These are phyloP conservation scores for Leucozona laternaria DNA, from an alignment of 2,888 invertebrate species.

Conservation along the genomic window DNA sequence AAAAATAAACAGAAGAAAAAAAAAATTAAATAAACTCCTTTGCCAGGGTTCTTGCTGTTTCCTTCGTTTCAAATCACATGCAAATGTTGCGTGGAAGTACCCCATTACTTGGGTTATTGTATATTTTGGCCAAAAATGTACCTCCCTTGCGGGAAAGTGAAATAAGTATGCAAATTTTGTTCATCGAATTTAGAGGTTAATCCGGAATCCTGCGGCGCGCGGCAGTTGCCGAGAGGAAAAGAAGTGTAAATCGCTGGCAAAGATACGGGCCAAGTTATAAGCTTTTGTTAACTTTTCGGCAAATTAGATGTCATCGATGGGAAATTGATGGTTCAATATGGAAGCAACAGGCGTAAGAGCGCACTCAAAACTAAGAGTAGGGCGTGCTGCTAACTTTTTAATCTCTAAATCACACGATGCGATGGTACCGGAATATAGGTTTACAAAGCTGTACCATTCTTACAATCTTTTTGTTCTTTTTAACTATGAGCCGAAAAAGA, in stretches of 20 bases:
- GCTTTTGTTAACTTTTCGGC: slow-evolving; percentile 72
- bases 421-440: neutral
- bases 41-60: slow-evolving; percentile 8
- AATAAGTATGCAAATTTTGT: slow-evolving; percentile 69
- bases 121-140: slow-evolving; percentile 31
- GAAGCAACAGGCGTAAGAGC: slow-evolving; percentile 57
- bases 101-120: slow-evolving; percentile 61
- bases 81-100: slow-evolving; percentile 60
- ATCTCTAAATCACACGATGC: slow-evolving; percentile 41
- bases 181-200: slow-evolving; percentile 57
- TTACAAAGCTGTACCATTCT: neutral
- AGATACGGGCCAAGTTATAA: slow-evolving; percentile 54
- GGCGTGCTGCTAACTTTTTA: slow-evolving; percentile 35
- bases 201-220: slow-evolving; percentile 16
- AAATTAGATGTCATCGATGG: slow-evolving; percentile 75
- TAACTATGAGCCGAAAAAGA: neutral
- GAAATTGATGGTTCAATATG: slow-evolving; percentile 69
- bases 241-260: slow-evolving; percentile 65
- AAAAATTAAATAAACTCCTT: slow-evolving; percentile 15
- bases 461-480: slow-evolving; percentile 19
- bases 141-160: slow-evolving; percentile 24
- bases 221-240: neutral
- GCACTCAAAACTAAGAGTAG: neutral
- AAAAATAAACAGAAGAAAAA: slow-evolving; percentile 12
- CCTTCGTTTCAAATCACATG: slow-evolving; percentile 55